Evolutionary conservation across 2,797 vertebrate genomes (phyloP), one percentile per base, ranked within the genome.

Genomic region (Lophotriccus pileatus): DNA sequence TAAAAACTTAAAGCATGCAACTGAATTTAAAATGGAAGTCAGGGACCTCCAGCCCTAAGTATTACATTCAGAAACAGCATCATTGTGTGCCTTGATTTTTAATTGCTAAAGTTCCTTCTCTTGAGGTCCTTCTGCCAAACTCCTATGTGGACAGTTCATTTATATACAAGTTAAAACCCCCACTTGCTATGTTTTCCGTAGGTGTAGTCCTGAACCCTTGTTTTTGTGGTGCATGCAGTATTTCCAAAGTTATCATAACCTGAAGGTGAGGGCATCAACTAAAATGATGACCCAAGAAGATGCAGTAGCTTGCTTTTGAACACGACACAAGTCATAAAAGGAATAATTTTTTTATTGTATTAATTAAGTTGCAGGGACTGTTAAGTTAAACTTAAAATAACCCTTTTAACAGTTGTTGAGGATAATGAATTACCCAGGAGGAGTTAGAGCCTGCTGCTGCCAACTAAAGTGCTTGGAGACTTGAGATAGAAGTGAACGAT

Each of bases 321-420:
- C 23, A 20, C 84, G 76, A 97, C 70, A 93, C 52, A 94, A 93
- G 41, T 53, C 67, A 94, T 84, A 66, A 95, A 91, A 91, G 87
- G 62, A 91, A 67, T 91, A 55, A 59, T 72, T 63, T 87, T 47
- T 97, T 97, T 93, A 96, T 96, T 94, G 74, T 83, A 79, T 82
- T 88, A 94, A 93, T 97, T 92, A 93, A 83, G 87, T 86, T 90
- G 37, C 69, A 89, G 52, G 10, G 44, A 94, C 78, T 94, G 90
- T 95, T 92, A 96, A 94, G 87, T 87, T 96, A 96, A 97, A 96
- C 96, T 96, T 95, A 91, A 93, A 96, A 86, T 97, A 97, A 97
- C 96, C 95, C 83, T 97, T 96, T 89, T 76, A 95, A 79, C 96
- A 96, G 90, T 92, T 95, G 92, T 97, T 78, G 72, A 93, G 87